Evolutionary conservation across 2,888 invertebrate species (phyloP).

Genomic region (Agrochola lychnidis): DNA sequence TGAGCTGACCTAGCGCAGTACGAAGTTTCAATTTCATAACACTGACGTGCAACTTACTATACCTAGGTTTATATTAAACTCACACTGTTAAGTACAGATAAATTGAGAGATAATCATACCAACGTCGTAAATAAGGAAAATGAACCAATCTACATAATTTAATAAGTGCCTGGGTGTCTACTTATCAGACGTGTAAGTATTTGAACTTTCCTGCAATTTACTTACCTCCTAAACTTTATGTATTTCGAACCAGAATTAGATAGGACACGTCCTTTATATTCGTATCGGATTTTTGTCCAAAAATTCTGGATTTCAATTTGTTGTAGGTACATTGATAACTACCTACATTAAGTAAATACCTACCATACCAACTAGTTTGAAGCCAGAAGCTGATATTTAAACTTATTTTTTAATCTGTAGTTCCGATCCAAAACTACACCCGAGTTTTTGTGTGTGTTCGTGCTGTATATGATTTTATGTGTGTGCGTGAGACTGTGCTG

Average conservation of each 20-base stretch:
- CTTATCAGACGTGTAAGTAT: too few relatives aligned
- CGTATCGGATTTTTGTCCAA: background rate
- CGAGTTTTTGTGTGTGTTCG: slow-evolving; percentile 1
- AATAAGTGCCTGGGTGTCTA: too few relatives aligned
- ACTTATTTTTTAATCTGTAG: slow-evolving; percentile 10
- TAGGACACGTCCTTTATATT: background rate
- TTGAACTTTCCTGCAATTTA: background rate
- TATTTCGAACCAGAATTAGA: background rate
- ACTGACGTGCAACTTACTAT: background rate
- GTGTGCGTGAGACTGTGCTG: background rate
- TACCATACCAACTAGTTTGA: too few relatives aligned
- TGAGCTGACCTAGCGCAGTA: background rate
- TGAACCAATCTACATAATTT: background rate
- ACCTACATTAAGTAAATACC: background rate
- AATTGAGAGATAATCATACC: background rate
- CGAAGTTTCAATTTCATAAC: background rate
- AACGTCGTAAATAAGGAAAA: background rate
- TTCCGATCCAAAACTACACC: background rate
- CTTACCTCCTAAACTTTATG: background rate
- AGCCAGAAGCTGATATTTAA: background rate
- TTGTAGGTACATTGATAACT: background rate
- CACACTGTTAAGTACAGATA: background rate
- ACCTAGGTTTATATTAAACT: background rate
- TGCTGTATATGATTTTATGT: slow-evolving; percentile 2
- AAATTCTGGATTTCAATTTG: background rate